Percentiles rank a stretch among this genome's conserved stretches.
Conservation (phyloP, 1,140 invertebrate species). For the Conus ventricosus region DNA sequence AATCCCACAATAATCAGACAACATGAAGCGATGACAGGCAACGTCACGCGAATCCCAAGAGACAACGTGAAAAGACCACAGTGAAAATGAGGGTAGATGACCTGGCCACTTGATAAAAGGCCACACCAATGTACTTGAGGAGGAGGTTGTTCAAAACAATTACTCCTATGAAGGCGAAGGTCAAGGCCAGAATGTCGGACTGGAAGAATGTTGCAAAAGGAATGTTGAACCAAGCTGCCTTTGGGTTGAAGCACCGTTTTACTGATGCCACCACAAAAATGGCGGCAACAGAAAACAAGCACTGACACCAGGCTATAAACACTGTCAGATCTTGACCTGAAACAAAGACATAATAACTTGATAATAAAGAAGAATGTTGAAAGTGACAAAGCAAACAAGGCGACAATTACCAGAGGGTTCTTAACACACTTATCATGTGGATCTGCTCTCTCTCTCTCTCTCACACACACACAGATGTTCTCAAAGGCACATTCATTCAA, state of each 20-base stretch:
- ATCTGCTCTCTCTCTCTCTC: too few relatives aligned
- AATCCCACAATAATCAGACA: slow-evolving; percentile 68
- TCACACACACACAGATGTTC: too few relatives aligned
- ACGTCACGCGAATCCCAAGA: slow-evolving; percentile 58
- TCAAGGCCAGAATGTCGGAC: slow-evolving; percentile 63
- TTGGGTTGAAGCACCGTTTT: slow-evolving; percentile 30
- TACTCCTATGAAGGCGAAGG: slow-evolving; percentile 63
- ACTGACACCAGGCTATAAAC: slow-evolving; percentile 72
- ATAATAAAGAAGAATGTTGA: too few relatives aligned
- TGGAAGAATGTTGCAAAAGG: slow-evolving; percentile 51
- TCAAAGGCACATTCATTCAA: neutral
- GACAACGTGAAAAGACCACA: slow-evolving; percentile 63
- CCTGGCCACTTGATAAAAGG: slow-evolving; percentile 73
- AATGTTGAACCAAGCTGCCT: slow-evolving; percentile 43
- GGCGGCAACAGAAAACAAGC: slow-evolving; percentile 49
- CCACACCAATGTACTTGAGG: slow-evolving; percentile 71
- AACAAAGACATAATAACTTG: neutral
- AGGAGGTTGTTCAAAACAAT: slow-evolving; percentile 72
- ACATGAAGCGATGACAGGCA: slow-evolving; percentile 61
- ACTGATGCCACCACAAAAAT: slow-evolving; percentile 46
- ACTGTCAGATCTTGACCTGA: slow-evolving; percentile 52
- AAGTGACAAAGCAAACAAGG: too few relatives aligned
- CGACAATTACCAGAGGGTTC: too few relatives aligned
- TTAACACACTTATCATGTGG: too few relatives aligned
- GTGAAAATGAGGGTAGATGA: slow-evolving; percentile 73